phyloP scores from a whole-genome alignment of 2,888 invertebrate genomes.

The Aphodius granarius region DNA sequence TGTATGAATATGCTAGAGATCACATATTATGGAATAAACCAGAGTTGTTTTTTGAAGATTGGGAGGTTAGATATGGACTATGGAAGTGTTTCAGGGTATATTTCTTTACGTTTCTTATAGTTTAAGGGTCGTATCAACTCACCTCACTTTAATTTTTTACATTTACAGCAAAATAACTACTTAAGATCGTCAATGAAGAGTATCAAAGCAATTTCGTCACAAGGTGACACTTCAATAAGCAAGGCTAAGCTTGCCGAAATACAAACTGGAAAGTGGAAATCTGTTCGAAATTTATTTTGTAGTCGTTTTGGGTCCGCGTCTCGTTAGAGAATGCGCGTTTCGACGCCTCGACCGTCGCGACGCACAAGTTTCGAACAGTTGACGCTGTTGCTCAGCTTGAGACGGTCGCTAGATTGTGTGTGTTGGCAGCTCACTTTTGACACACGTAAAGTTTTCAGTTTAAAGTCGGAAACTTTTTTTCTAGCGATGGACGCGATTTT shows the following conservation, averaged over 20 bases:
- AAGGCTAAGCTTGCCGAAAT: not conserved
- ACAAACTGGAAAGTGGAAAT: not conserved
- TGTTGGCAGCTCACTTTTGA: not conserved
- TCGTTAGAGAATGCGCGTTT: not conserved
- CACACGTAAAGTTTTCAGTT: not conserved
- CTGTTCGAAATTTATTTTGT: not conserved
- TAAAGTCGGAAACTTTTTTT: too few species aligned
- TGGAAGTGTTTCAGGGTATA: constrained; percentile 63
- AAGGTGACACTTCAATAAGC: not conserved
- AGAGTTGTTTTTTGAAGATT: constrained; percentile 66
- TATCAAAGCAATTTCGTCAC: not conserved
- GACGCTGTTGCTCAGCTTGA: not conserved
- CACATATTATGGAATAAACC: constrained; percentile 64
- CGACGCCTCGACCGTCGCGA: not conserved
- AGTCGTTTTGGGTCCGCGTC: not conserved
- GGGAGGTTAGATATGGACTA: constrained; percentile 65
- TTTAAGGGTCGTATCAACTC: too few species aligned
- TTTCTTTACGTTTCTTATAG: too few species aligned
- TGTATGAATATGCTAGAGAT: constrained; percentile 59
- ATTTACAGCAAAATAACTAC: not conserved
- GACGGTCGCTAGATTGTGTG: not conserved
- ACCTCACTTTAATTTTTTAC: too few species aligned
- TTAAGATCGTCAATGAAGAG: not conserved
- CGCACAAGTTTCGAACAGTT: not conserved
- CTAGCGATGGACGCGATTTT: too few species aligned